Conservation (phyloP, 2,113 vertebrate species). For the Oncorhynchus gorbuscha region DNA sequence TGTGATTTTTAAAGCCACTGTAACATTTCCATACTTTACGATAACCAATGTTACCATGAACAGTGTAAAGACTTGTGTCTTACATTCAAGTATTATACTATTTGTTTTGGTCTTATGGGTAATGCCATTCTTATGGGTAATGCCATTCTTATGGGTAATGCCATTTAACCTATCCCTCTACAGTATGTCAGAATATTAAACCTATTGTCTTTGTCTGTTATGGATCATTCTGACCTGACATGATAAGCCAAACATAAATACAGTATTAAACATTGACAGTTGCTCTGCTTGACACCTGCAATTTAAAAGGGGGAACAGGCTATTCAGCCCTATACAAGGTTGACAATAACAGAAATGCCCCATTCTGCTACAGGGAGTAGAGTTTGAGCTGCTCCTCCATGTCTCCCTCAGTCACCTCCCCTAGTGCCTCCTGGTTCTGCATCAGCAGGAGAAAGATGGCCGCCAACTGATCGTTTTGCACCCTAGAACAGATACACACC, state of each 20-base stretch:
- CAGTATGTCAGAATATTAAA: background rate
- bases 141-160: background rate
- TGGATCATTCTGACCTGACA: background rate
- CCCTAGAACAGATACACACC: slow-evolving; percentile 72
- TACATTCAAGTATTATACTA: background rate
- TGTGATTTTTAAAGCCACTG: too few relatives aligned
- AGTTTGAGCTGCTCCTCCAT: slow-evolving; percentile 17
- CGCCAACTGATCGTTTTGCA: slow-evolving; percentile 83
- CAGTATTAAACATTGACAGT: background rate
- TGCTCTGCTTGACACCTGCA: background rate
- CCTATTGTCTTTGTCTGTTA: background rate
- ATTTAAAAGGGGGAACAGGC: background rate
- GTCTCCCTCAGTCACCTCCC: slow-evolving; percentile 82
- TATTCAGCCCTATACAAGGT: background rate
- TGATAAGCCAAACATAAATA: background rate
- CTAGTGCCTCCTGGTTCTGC: slow-evolving; percentile 82
- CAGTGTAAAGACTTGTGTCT: background rate
- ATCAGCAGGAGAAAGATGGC: slow-evolving; percentile 85
- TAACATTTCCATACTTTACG: too few relatives aligned
- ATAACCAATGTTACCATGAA: too few relatives aligned
- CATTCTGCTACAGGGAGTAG: background rate
- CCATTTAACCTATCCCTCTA: background rate
- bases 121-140: too few relatives aligned
- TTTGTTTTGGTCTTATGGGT: background rate
- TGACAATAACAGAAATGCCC: background rate